Base-by-base conservation (phyloP, 2,113 vertebrate genomes). In the Sula dactylatra region DNA sequence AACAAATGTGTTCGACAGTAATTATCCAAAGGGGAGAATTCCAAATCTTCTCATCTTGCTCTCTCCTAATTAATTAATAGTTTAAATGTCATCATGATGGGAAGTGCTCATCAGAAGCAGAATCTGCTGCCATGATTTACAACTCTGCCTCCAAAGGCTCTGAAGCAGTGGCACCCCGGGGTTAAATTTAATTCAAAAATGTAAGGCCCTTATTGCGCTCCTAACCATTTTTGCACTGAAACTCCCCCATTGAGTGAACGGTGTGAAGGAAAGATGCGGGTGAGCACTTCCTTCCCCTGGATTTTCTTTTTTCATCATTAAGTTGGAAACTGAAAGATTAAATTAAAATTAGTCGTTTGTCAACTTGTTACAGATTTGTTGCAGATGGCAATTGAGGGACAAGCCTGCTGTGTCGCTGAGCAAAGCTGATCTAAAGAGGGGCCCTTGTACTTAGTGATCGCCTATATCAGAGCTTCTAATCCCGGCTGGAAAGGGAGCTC, bases 31-130 rank as follows among this genome's bases (percentile, higher is more conserved):
- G 94, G 96, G 90, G 97, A 94, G 95, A 94, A 96, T 96, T 97
- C 98, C 97, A 97, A 97, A 96, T 95, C 97, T 98, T 98, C 98
- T 98, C 98, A 98, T 98, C 96, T 97, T 96, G 97, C 96, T 86
- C 86, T 94, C 95, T 97, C 97, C 97, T 98, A 99, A 99, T 99
- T 99, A 98, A 98, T 98, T 98, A 98, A 98, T 98, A 98, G 98
- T 98, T 98, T 98, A 98, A 98, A 99, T 98, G 98, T 98, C 98
- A 98, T 98, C 97, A 97, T 98, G 98, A 98, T 97, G 97, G 98
- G 98, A 98, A 96, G 95, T 97, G 97, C 97, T 98, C 98, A 98
- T 98, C 98, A 98, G 97, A 97, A 97, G 98, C 96, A 90, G 97
- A 97, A 98, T 97, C 98, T 96, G 97, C 96, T 95, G 93, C 95